Evolutionary conservation across 2,888 invertebrate species (phyloP), one percentile per base, ranked within the genome.

Genomic region (Dryadula phaetusa): DNA sequence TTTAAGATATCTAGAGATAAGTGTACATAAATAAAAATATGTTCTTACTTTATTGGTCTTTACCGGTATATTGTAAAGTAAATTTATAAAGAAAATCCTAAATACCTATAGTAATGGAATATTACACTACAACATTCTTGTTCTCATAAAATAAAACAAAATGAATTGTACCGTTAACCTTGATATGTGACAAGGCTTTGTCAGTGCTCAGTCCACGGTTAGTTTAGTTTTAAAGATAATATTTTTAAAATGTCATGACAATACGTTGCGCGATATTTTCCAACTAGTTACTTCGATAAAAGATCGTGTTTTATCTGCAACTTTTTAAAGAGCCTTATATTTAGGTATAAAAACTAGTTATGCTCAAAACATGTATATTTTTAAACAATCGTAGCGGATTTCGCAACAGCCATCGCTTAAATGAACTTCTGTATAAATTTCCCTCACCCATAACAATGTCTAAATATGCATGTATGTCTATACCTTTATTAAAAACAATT

Each of bases 121-220:
- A 63, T 40, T 54, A 64, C 16, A 18, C 28, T 20, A 42, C 56
- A 34, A 58, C 60, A 61, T 61, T 64, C 63, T 68, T 49, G 66
- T 63, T 67, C 49, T 61, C 42, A 32, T 53, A 54, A 66, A 70
- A 66, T 71, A 73, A 76, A 72, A 75, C 68, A 78, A 79, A 86
- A 82, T 82, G 82, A 86, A 64, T 46, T 67, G 83, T 80, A 82
- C 82, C 60, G 77, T 76, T 75, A 77, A 79, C 79, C 80, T 78
- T 74, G 70, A 70, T 70, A 69, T 62, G 64, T 70, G 64, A 65
- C 64, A 68, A 64, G 72, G 66, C 63, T 74, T 73, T 73, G 70
- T 70, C 67, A 72, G 67, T 62, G 54, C 46, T 64, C 64, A 67
- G 69, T 46, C 63, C 56, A 47, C 49, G 70, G 61, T 56, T 64